phyloP scores from a whole-genome alignment of 2,113 vertebrate genomes.

The Felis chaus region DNA sequence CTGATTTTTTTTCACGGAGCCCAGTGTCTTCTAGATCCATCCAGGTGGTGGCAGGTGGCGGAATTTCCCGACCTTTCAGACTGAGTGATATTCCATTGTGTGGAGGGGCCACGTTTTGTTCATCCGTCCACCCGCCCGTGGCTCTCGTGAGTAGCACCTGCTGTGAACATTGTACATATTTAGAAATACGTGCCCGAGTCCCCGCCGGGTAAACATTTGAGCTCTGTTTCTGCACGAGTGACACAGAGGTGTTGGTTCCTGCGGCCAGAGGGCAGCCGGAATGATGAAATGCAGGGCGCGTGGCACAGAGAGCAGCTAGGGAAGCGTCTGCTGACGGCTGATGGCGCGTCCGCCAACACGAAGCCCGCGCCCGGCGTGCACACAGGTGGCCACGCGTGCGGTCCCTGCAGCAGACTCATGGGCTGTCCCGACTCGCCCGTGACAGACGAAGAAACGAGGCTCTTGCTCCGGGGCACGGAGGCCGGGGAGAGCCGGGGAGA shows the following conservation, averaged over 20 bases:
- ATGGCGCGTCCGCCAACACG: accelerated
- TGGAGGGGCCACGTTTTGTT: neutral
- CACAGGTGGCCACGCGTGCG: accelerated
- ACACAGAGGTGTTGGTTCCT: accelerated
- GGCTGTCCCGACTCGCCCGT: neutral
- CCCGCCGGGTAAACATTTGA: neutral
- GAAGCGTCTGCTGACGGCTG: accelerated
- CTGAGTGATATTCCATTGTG: neutral
- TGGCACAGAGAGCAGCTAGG: accelerated
- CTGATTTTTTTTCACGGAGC: neutral
- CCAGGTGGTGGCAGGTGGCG: neutral
- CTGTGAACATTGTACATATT: neutral
- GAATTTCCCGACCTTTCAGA: neutral
- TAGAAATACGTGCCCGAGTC: neutral
- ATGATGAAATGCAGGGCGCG: accelerated
- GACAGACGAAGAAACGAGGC: neutral
- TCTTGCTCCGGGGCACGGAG: neutral
- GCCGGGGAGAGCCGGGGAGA: neutral
- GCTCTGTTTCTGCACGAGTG: neutral
- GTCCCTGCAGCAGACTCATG: accelerated
- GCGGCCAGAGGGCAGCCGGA: neutral
- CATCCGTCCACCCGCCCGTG: neutral
- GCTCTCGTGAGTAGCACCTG: neutral
- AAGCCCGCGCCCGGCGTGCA: accelerated
- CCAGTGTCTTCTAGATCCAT: neutral